Base-by-base conservation (phyloP, 2,888 invertebrate genomes). In the Gonocerus acuteangulatus region DNA sequence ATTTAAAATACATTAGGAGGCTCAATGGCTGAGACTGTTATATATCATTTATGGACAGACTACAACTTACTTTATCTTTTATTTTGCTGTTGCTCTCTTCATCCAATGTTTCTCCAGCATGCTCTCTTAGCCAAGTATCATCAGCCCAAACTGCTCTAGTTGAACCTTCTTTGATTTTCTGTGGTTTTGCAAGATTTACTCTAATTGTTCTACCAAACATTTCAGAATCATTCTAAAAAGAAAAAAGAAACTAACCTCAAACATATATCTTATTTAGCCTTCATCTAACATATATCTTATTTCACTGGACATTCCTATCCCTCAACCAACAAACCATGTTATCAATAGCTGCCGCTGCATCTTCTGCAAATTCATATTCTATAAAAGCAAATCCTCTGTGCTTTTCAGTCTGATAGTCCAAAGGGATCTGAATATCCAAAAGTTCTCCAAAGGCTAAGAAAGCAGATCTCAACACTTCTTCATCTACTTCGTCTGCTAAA, bases 391-490 rank as follows among this genome's bases (percentile, higher is more conserved):
- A 99, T n/a, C 96, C 96, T 71, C 96, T 80, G 72, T 97, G 96
- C 72, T 94, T 95, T 72, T 96, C 95, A 59, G 88, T 86, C 76
- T 97, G 95, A 78, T 96, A 99, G 78, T 99, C 99, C 52, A 97
- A 78, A 9, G 99, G 99, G 74, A 95, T 93, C 77, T 96, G 95
- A 47, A 99, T 89, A 74, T 97, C 96, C n/a, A 93, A 85, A 63
- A 99, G 86, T 74, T 99, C 99, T 7, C 99, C 99, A 74, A 99
- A 99, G 1, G 97, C 96, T 69, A 97, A 91, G 72, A 99, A 99
- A 0, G 97, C 97, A 58, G 95, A 93, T 74, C 93, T 91, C 34
- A 99, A 77, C 21, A 93, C 84, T 77, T 96, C 94, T 71, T 96
- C 95, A 69, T 93, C 94, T 0, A 96, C 96, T 78, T 99, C 97